A percentile compares a stretch with the other conserved stretches of the same genome.
phyloP scores from a whole-genome alignment of 2,113 vertebrate genomes.

The Grus americana region DNA sequence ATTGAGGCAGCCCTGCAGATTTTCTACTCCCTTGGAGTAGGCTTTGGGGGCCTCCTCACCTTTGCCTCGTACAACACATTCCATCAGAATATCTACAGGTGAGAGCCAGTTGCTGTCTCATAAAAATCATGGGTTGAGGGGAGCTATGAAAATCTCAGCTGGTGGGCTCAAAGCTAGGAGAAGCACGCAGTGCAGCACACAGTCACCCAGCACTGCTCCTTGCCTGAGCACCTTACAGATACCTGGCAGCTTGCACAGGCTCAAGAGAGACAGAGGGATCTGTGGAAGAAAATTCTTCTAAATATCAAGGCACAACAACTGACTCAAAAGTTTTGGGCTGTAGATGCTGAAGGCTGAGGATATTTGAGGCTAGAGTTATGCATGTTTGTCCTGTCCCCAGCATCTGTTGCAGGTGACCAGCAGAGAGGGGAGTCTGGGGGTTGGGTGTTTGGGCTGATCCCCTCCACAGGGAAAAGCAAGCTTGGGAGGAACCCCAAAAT shows the following conservation, averaged over 20 bases:
- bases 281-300: not conserved
- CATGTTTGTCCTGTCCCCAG: not conserved
- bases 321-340: not conserved
- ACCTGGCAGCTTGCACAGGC: not conserved
- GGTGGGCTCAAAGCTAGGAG: not conserved
- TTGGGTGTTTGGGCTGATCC: not conserved
- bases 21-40: constrained; percentile 83
- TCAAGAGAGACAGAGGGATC: not conserved
- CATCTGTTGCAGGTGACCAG: rapidly evolving
- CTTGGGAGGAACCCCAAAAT: not conserved
- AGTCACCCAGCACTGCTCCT: not conserved
- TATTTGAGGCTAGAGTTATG: not conserved
- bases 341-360: not conserved
- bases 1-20: constrained; percentile 83
- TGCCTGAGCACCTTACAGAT: not conserved
- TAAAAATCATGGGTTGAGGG: not conserved
- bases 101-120: not conserved
- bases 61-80: constrained; percentile 85
- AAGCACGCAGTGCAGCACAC: rapidly evolving
- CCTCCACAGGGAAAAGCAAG: not conserved
- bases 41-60: constrained; percentile 83
- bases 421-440: not conserved
- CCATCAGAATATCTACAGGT: constrained; percentile 85
- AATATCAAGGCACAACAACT: not conserved
- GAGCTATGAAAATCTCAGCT: not conserved